A percentile compares a stretch with the other conserved stretches of the same genome.
These are phyloP conservation scores for Sciurus vulgaris DNA, from an alignment of 2,797 vertebrate genomes.

Conservation along the genomic window DNA sequence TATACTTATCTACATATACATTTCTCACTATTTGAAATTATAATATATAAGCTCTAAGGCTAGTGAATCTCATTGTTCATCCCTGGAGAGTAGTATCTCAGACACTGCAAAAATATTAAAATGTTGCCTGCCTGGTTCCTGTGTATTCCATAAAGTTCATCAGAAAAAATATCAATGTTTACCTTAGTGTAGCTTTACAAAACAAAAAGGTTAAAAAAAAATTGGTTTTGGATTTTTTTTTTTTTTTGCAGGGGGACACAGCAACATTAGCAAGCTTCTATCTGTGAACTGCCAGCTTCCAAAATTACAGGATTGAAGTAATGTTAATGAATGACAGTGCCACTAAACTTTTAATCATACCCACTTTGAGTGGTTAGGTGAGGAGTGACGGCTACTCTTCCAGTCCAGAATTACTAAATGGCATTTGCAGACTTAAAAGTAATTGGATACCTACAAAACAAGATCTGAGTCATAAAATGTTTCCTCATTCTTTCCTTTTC, in stretches of 20 bases:
- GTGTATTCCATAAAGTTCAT: neutral
- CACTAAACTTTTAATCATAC: neutral
- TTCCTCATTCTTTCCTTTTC: constrained; percentile 35
- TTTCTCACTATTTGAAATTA: neutral
- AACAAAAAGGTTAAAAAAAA: neutral
- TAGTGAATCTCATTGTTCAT: neutral
- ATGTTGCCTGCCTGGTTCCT: neutral
- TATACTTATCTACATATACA: neutral
- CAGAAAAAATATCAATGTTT: neutral
- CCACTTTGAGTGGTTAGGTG: too few relatives aligned
- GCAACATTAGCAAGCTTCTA: constrained; percentile 15
- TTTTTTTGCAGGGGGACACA: neutral
- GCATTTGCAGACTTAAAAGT: neutral
- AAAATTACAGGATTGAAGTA: neutral
- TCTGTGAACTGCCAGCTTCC: neutral
- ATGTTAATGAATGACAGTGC: neutral
- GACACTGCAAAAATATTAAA: neutral
- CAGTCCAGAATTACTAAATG: neutral
- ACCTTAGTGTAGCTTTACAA: neutral
- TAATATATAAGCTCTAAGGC: neutral
- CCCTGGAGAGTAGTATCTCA: neutral
- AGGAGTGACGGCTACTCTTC: neutral
- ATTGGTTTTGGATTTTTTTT: neutral
- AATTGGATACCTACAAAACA: constrained; percentile 1
- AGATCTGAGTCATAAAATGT: neutral